Conservation (phyloP, 2,797 vertebrate species). For the Smutsia temminckii region DNA sequence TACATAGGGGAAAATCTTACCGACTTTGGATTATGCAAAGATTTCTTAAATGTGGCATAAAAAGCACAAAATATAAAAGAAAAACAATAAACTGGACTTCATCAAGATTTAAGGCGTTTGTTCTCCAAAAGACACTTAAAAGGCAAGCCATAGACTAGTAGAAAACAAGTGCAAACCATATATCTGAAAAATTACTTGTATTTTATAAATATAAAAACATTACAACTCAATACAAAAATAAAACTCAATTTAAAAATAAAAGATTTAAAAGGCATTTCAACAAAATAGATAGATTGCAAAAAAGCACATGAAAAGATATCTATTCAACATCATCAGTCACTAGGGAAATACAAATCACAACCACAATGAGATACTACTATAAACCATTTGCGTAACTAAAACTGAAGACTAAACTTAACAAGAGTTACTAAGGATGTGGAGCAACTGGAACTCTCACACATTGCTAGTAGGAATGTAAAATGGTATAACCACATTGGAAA, state of each 20-base stretch:
- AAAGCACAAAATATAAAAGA: not conserved
- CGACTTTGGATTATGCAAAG: not conserved
- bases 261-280: not conserved
- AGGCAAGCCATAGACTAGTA: not conserved
- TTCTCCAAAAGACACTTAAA: not conserved
- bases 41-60: not conserved
- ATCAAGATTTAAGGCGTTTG: not conserved
- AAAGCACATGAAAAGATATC: not conserved
- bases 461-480: not conserved
- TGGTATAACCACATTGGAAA: not conserved
- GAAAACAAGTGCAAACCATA: slow-evolving; percentile 1
- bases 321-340: not conserved
- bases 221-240: slow-evolving; percentile 34
- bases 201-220: not conserved
- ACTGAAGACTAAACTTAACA: not conserved
- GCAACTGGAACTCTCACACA: not conserved
- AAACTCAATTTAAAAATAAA: not conserved
- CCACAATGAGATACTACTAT: not conserved
- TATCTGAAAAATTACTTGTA: not conserved
- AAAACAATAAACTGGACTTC: not conserved
- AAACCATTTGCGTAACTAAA: not conserved
- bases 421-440: not conserved
- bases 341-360: not conserved
- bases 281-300: slow-evolving; percentile 7
- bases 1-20: not conserved